phyloP scores from a whole-genome alignment of 2,113 vertebrate genomes.

The Catagonus wagneri region DNA sequence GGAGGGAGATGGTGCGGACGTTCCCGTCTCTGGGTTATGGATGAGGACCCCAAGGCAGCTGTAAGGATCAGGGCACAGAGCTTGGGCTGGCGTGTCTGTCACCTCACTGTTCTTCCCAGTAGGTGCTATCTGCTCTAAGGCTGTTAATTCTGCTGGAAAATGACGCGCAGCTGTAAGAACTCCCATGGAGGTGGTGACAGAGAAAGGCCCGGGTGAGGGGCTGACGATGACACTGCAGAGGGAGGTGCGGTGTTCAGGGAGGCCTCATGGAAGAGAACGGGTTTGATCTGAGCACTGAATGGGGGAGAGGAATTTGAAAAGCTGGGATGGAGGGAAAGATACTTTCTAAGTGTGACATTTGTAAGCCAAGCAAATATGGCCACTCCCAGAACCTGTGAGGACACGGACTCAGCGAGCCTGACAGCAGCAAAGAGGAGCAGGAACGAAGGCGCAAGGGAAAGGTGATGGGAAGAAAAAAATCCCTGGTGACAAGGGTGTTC shows the following conservation, averaged over 20 bases:
- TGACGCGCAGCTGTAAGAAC: not conserved
- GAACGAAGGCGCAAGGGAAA: not conserved
- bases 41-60: not conserved
- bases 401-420: not conserved
- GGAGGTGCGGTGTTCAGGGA: not conserved
- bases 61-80: not conserved
- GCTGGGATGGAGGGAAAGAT: not conserved
- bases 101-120: not conserved
- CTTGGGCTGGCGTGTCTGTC: fast-evolving
- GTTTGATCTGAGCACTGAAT: not conserved
- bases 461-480: not conserved
- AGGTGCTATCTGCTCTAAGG: not conserved
- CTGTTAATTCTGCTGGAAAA: not conserved
- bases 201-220: not conserved
- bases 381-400: fast-evolving
- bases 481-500: not conserved
- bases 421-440: not conserved
- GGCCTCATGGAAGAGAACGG: not conserved
- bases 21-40: too few relatives aligned
- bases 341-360: not conserved
- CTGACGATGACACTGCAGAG: not conserved
- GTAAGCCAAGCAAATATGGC: not conserved
- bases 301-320: not conserved
- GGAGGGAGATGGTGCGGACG: not conserved
- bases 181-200: too few relatives aligned